Evolutionary conservation across 2,888 invertebrate species (phyloP).

Genomic region (Drepanosiphum platanoidis): DNA sequence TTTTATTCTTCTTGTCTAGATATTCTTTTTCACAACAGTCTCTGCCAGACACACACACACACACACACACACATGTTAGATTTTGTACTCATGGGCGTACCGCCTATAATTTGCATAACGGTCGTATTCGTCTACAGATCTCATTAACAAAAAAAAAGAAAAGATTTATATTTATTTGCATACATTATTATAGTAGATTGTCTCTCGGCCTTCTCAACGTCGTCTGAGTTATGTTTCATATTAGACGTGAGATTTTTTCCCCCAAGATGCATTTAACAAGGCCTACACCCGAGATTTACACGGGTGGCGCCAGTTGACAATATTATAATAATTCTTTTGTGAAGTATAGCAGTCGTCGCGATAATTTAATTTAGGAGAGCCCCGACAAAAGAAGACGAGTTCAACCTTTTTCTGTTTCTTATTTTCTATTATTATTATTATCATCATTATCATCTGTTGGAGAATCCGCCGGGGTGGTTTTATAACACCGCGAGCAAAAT

Average conservation of each 20-base stretch:
- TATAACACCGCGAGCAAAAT: slow-evolving; percentile 18
- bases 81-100: slow-evolving; percentile 43
- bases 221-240: slow-evolving; percentile 3
- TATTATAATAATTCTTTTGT: slow-evolving; percentile 21
- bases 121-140: slow-evolving; percentile 39
- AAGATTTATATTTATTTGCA: background rate
- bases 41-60: slow-evolving; percentile 2
- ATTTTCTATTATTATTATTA: background rate
- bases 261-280: slow-evolving; percentile 26
- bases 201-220: slow-evolving; percentile 46
- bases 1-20: slow-evolving; percentile 31
- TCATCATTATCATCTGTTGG: background rate
- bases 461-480: background rate
- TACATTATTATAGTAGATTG: slow-evolving; percentile 22
- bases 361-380: slow-evolving; percentile 41
- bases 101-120: slow-evolving; percentile 55
- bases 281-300: background rate
- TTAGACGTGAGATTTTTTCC: background rate
- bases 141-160: slow-evolving; percentile 43
- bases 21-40: slow-evolving; percentile 20
- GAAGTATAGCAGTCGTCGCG: background rate
- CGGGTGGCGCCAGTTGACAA: slow-evolving; percentile 24
- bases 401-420: background rate
- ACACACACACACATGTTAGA: too few relatives aligned
- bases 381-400: slow-evolving; percentile 11